Conservation (phyloP, 2,888 invertebrate genomes). For the Ectemnius cavifrons region DNA sequence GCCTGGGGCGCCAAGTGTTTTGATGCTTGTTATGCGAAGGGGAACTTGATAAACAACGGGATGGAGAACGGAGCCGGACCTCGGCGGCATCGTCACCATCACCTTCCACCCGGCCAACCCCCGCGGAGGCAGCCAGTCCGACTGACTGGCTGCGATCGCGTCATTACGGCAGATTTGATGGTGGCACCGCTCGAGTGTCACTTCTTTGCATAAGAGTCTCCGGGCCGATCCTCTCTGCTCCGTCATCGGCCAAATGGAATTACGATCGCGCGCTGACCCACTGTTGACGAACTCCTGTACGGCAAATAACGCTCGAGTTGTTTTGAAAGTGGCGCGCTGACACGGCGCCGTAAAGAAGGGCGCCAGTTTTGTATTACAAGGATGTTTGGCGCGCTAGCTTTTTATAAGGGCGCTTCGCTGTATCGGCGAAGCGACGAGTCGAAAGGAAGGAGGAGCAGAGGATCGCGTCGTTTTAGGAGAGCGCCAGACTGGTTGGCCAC, state of each 20-base stretch:
- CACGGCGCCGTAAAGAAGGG: not conserved
- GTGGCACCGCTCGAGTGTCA: slow-evolving; percentile 41
- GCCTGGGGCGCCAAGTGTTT: slow-evolving; percentile 72
- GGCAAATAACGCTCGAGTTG: slow-evolving; percentile 7
- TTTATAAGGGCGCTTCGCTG: not conserved
- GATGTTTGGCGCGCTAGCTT: not conserved
- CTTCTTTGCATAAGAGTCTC: slow-evolving; percentile 31
- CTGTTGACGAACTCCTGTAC: slow-evolving; percentile 24
- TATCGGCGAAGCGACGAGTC: not conserved
- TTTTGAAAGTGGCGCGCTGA: not conserved
- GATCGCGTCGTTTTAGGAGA: slow-evolving; percentile 19
- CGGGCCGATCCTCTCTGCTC: not conserved
- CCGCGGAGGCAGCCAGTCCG: slow-evolving; percentile 41
- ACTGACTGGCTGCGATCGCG: slow-evolving; percentile 57
- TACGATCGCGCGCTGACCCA: slow-evolving; percentile 38
- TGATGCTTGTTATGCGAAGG: slow-evolving; percentile 70
- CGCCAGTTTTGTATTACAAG: slow-evolving; percentile 4
- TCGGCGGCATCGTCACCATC: slow-evolving; percentile 56
- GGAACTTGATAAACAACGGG: slow-evolving; percentile 68
- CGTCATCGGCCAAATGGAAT: slow-evolving; percentile 14
- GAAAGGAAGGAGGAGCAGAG: not conserved
- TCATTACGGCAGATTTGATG: slow-evolving; percentile 62
- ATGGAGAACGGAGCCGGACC: slow-evolving; percentile 61
- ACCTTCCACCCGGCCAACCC: slow-evolving; percentile 26
- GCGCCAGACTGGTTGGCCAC: slow-evolving; percentile 45